Conservation (phyloP, 2,113 vertebrate species). For the Cephalopholis sonnerati region DNA sequence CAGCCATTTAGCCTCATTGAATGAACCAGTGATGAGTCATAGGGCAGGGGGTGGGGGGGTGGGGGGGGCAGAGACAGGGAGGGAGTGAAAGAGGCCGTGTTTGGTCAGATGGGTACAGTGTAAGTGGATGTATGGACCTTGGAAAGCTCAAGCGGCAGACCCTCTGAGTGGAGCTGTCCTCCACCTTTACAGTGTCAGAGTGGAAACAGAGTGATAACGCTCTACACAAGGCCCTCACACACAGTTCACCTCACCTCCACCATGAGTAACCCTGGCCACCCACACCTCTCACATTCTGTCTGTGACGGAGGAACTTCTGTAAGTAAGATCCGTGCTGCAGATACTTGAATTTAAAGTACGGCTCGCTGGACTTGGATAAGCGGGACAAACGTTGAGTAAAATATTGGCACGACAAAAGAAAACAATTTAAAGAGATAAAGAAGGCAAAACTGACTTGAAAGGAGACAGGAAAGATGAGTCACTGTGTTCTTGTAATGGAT, state of each 20-base stretch:
- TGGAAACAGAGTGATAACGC: background rate
- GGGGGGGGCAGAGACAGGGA: background rate
- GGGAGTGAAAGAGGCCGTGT: background rate
- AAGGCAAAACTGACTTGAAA: constrained; percentile 8
- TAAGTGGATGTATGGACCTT: constrained; percentile 47
- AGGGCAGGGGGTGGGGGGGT: constrained; percentile 15
- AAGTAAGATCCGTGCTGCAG: background rate
- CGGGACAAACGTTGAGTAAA: background rate
- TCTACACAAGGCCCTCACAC: background rate
- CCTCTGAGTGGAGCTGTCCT: constrained; percentile 34
- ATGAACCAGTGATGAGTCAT: constrained; percentile 78
- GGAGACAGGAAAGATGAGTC: constrained; percentile 4
- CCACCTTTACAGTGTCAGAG: constrained; percentile 25
- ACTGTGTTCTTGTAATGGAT: constrained; percentile 40
- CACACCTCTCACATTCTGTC: background rate
- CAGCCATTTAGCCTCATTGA: constrained; percentile 75
- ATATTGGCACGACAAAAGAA: background rate
- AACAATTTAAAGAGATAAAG: constrained; percentile 1
- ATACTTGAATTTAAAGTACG: background rate
- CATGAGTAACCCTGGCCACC: background rate
- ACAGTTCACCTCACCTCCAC: constrained; percentile 12
- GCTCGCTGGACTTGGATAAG: background rate
- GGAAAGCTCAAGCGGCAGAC: constrained; percentile 10
- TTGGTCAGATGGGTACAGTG: constrained; percentile 13
- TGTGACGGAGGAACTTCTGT: background rate